Evolutionary conservation across 1,140 invertebrate genomes (phyloP).

Genomic region (Aradophagus sp.): DNA sequence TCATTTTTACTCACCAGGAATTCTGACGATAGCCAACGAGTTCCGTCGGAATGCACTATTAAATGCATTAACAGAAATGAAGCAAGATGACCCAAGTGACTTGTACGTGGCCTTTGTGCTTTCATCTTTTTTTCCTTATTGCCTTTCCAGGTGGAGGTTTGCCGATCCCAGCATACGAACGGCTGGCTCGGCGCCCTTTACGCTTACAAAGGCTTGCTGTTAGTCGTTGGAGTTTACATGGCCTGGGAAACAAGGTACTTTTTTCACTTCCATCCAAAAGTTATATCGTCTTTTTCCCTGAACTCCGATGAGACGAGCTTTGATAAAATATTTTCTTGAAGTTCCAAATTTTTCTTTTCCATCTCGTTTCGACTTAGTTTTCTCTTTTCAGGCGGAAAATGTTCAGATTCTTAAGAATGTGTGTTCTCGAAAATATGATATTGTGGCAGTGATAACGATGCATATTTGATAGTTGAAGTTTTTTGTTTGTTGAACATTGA

Average conservation of each 20-base stretch:
- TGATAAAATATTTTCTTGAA: too few relatives aligned
- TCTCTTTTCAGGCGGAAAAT: too few relatives aligned
- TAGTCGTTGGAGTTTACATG: constrained; percentile 95
- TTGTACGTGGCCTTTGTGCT: constrained; percentile 2
- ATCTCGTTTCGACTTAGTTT: too few relatives aligned
- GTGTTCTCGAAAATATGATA: too few relatives aligned
- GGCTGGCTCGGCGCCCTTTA: constrained; percentile 92
- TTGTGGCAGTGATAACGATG: too few relatives aligned
- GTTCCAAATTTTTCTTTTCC: too few relatives aligned
- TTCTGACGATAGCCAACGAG: not conserved
- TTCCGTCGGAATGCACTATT: constrained; percentile 11
- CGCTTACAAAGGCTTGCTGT: constrained; percentile 89
- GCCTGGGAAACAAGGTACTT: constrained; percentile 93
- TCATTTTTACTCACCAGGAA: constrained; percentile 15
- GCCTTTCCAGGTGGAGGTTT: constrained; percentile 85
- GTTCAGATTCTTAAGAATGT: too few relatives aligned
- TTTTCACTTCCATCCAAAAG: constrained; percentile 5
- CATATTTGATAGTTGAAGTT: too few relatives aligned
- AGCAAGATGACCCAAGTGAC: constrained; percentile 15
- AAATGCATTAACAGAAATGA: constrained; percentile 32
- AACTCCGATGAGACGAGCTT: too few relatives aligned
- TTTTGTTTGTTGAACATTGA: too few relatives aligned
- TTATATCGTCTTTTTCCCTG: too few relatives aligned
- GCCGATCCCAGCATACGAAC: constrained; percentile 87
- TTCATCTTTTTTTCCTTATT: constrained; percentile 42